Evolutionary conservation across 1,140 invertebrate species (phyloP).

Genomic region (Drosophila baimaii): DNA sequence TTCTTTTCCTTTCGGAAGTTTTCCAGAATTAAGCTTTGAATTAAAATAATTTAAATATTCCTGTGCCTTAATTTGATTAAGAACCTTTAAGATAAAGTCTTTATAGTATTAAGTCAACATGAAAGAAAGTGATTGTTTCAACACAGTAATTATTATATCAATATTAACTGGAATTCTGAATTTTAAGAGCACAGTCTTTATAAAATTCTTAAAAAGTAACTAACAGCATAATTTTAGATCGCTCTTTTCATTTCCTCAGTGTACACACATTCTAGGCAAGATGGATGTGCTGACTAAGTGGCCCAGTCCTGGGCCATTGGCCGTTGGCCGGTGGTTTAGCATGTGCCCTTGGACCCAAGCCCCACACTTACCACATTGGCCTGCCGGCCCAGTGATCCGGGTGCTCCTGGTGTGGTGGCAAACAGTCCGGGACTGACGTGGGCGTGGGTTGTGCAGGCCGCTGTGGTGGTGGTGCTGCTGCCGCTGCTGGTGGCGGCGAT

Average conservation of each 20-base stretch:
- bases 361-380: constrained; percentile 54
- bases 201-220: background rate
- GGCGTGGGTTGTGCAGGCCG: constrained; percentile 5
- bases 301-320: constrained; percentile 29
- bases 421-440: constrained; percentile 11
- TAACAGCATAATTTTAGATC: background rate
- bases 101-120: too few species aligned
- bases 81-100: too few species aligned
- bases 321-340: constrained; percentile 28
- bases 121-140: too few species aligned
- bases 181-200: background rate
- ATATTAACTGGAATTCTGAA: too few species aligned
- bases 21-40: too few species aligned
- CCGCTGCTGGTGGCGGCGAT: constrained; percentile 5
- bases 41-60: too few species aligned
- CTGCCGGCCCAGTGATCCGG: constrained; percentile 54
- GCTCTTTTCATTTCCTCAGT: constrained; percentile 13
- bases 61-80: too few species aligned
- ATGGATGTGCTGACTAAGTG: constrained; percentile 48
- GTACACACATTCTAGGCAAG: constrained; percentile 27
- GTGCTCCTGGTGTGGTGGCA: constrained; percentile 21
- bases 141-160: too few species aligned
- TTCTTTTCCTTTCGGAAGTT: too few species aligned
- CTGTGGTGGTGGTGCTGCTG: constrained; percentile 18
- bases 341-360: constrained; percentile 18